Conservation (phyloP, 2,888 invertebrate species). For the Drosophila melanocephala region DNA sequence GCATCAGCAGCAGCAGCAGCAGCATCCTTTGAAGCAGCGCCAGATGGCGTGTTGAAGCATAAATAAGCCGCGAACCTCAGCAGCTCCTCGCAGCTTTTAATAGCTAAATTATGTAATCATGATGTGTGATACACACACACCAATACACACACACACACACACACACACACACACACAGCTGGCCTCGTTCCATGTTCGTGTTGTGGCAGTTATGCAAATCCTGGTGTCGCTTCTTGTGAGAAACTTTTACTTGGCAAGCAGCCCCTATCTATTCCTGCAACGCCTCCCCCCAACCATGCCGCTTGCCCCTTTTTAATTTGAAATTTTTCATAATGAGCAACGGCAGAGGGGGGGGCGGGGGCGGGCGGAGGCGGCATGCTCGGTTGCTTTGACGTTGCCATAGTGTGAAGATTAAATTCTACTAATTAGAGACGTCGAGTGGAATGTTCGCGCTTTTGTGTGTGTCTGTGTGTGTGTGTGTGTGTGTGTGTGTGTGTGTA, state of each 20-base stretch:
- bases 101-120: slow-evolving; percentile 82
- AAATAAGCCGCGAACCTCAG: slow-evolving; percentile 66
- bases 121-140: slow-evolving; percentile 74
- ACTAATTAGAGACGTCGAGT: slow-evolving; percentile 81
- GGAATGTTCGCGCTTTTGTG: slow-evolving; percentile 76
- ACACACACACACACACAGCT: slow-evolving; percentile 16
- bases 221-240: slow-evolving; percentile 69
- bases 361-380: background rate
- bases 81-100: slow-evolving; percentile 64
- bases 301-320: slow-evolving; percentile 76
- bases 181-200: slow-evolving; percentile 40
- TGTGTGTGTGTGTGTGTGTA: slow-evolving; percentile 25
- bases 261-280: slow-evolving; percentile 10
- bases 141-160: slow-evolving; percentile 35
- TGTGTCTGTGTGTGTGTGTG: slow-evolving; percentile 11
- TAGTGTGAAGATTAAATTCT: slow-evolving; percentile 81
- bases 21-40: slow-evolving; percentile 69
- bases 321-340: slow-evolving; percentile 81
- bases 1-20: background rate
- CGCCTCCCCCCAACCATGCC: slow-evolving; percentile 8
- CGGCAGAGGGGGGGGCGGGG: background rate
- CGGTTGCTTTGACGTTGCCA: slow-evolving; percentile 72
- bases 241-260: slow-evolving; percentile 70
- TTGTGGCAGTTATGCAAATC: slow-evolving; percentile 81
- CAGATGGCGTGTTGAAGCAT: slow-evolving; percentile 81